phyloP scores from a whole-genome alignment of 1,140 invertebrate genomes.

The Eulimnadia texana region DNA sequence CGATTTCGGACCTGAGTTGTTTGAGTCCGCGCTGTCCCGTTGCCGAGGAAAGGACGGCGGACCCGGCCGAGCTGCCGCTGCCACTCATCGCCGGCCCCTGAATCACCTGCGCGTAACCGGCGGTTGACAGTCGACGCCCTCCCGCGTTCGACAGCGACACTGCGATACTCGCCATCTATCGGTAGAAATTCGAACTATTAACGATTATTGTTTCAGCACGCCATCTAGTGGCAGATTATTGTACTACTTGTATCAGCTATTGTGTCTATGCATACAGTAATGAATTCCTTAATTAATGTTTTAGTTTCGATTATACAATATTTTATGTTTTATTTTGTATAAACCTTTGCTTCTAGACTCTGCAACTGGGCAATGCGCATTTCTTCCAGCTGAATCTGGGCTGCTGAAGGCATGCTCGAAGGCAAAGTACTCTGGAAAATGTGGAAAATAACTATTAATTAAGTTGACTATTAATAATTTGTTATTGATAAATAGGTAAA shows the following conservation, averaged over 20 bases:
- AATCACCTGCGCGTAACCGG: neutral
- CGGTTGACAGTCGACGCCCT: neutral
- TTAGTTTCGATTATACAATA: neutral
- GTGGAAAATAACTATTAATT: neutral
- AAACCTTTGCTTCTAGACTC: conserved; percentile 61
- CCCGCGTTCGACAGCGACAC: conserved; percentile 46
- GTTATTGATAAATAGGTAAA: neutral
- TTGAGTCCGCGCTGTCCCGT: conserved; percentile 14
- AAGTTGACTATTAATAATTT: neutral
- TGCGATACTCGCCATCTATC: conserved; percentile 69
- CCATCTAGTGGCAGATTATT: no score
- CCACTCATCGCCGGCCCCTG: neutral
- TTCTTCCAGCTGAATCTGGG: conserved; percentile 20
- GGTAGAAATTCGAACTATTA: neutral
- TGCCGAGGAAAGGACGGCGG: no score
- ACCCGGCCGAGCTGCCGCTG: conserved; percentile 5
- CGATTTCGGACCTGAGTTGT: conserved; percentile 42
- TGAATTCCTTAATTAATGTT: neutral
- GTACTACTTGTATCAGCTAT: neutral
- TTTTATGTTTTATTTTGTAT: neutral
- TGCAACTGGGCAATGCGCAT: conserved; percentile 55
- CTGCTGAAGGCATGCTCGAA: conserved; percentile 3
- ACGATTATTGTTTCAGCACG: neutral
- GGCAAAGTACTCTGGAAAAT: conserved; percentile 12
- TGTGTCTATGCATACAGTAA: neutral